These are phyloP conservation scores for Platycnemis pennipes DNA, from an alignment of 2,888 invertebrate genomes.

Conservation along the genomic window DNA sequence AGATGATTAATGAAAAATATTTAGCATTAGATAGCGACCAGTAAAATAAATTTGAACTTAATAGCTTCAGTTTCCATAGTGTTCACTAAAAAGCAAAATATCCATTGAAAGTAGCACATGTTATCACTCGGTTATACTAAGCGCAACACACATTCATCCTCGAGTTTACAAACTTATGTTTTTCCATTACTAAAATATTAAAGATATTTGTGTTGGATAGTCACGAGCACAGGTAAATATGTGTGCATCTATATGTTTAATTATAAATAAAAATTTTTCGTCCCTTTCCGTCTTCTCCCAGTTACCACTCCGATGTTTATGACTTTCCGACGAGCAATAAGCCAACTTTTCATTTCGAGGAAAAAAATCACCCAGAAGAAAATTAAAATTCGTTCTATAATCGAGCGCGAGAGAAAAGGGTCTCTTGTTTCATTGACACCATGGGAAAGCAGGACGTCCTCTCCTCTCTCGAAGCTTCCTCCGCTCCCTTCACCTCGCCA, in stretches of 20 bases:
- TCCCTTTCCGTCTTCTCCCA: neutral
- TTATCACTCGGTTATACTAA: too few species aligned
- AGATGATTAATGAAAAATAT: too few species aligned
- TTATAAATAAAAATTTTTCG: neutral
- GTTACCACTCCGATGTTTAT: neutral
- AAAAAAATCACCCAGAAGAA: neutral
- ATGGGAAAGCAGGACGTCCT: neutral
- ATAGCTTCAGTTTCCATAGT: too few species aligned
- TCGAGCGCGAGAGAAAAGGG: neutral
- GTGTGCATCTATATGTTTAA: neutral
- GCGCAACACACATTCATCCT: too few species aligned
- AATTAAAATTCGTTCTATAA: neutral
- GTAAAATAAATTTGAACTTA: too few species aligned
- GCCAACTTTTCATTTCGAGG: neutral
- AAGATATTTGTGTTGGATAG: too few species aligned
- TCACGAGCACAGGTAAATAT: too few species aligned
- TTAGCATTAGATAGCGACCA: too few species aligned
- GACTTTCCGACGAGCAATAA: neutral
- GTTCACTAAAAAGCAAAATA: too few species aligned
- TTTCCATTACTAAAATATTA: too few species aligned
- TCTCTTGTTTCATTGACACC: neutral
- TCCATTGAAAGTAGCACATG: too few species aligned
- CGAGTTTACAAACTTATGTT: too few species aligned
- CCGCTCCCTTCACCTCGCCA: neutral
- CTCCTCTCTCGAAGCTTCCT: neutral